phyloP scores from a whole-genome alignment of 2,797 vertebrate species.

The Otolemur crassicaudatus region DNA sequence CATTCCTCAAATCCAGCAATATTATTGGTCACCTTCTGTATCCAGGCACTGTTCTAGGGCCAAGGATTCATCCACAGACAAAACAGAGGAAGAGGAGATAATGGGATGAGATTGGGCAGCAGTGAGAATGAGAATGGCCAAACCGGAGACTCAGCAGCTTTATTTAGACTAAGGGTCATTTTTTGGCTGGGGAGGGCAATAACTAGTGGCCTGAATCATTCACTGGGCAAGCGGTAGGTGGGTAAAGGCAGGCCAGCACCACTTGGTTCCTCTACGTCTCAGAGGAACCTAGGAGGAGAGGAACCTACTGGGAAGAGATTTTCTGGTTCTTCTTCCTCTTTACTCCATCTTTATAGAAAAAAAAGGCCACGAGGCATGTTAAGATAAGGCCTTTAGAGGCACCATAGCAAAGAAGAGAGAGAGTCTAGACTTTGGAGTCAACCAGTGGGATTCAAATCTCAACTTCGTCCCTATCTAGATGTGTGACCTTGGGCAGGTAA shows the following conservation, averaged over 20 bases:
- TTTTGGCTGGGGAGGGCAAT: neutral
- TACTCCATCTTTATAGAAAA: neutral
- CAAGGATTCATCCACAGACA: neutral
- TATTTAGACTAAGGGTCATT: constrained; percentile 60
- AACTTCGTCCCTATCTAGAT: neutral
- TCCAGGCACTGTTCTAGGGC: neutral
- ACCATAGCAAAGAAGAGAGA: neutral
- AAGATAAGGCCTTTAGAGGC: neutral
- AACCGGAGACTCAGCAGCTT: constrained; percentile 1
- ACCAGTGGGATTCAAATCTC: neutral
- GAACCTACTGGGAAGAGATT: neutral
- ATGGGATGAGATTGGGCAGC: neutral
- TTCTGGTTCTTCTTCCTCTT: neutral
- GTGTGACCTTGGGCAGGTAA: neutral
- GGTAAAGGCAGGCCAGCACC: neutral
- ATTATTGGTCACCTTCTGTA: neutral
- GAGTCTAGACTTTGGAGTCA: neutral
- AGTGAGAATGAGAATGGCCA: neutral
- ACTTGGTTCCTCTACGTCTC: neutral
- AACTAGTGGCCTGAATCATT: neutral
- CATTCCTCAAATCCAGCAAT: neutral
- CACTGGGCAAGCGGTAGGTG: neutral
- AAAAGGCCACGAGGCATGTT: neutral
- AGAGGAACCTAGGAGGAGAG: no score
- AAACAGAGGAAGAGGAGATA: constrained; percentile 16